Evolutionary conservation across 2,113 vertebrate species (phyloP), one percentile per base, ranked within the genome.

Genomic region (Clarias magur): DNA sequence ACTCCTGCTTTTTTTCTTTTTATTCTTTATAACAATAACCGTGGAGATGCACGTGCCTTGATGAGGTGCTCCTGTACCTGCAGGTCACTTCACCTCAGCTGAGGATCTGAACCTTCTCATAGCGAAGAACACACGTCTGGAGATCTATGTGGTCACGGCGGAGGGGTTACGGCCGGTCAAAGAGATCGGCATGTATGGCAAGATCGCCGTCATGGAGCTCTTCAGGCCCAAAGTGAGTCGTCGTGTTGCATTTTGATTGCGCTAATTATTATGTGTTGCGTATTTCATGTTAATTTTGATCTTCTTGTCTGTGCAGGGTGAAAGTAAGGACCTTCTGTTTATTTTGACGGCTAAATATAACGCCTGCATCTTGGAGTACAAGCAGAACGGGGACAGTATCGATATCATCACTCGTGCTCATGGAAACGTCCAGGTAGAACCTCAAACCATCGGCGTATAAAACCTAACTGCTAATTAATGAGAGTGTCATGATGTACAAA

Each of bases 331-430:
- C 83, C 92, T 99, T 79, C 93, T 99, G 88, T 99, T 99, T 88
- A 99, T 99, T 92, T 94, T 99, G 92, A 99, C 98, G 1, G 97
- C 98, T 70, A 99, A 99, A 88, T 99, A 99, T 90, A 99, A 99
- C 0, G 98, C 98, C 88, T 99, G 98, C 91, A 99, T 99, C 93
- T 93, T 99, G 38, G 98, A 99, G 76, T 99, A 99, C 92, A 99
- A 99, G 91, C 98, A 99, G 95, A 99, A 95, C 0, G 98, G 98
- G 0, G 98, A 99, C 42, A 99, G 93, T 94, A 99, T 99, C 3
- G 98, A 99, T 78, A 99, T 99, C 87, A 99, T 99, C 88, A 99
- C 98, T 0, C 93, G 98, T 0, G 98, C 98, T 10, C 98, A 99
- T 0, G 98, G 98, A 9, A 99, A 99, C 0, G 98, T 99, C 13